Conservation (phyloP, 2,113 vertebrate genomes). For the Calyptommatus sinebrachiatus region DNA sequence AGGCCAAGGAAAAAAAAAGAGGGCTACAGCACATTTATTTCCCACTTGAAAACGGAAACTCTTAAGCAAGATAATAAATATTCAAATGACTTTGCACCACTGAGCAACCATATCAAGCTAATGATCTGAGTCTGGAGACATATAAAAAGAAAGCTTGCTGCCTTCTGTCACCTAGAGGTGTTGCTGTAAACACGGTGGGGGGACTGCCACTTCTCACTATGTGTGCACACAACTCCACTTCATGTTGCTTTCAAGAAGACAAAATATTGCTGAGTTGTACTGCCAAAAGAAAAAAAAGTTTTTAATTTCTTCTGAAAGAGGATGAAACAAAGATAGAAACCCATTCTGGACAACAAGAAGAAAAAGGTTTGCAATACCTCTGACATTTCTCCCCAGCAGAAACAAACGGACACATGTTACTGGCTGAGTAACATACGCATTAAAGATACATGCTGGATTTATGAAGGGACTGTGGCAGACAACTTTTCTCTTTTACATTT, state of each 20-base stretch:
- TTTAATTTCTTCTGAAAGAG: neutral
- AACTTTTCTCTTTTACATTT: neutral
- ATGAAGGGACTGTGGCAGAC: slow-evolving; percentile 11
- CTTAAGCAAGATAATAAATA: slow-evolving; percentile 65
- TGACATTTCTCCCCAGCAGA: neutral
- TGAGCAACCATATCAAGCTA: slow-evolving; percentile 69
- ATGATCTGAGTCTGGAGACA: slow-evolving; percentile 71
- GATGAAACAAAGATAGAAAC: slow-evolving; percentile 49
- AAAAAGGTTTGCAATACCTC: slow-evolving; percentile 38
- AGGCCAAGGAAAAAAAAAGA: slow-evolving; percentile 53
- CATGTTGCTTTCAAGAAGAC: slow-evolving; percentile 62
- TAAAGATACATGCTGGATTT: too few relatives aligned
- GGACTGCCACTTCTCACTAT: slow-evolving; percentile 63
- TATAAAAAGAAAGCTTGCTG: slow-evolving; percentile 66
- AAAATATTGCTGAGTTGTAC: slow-evolving; percentile 65
- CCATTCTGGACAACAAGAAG: slow-evolving; percentile 26
- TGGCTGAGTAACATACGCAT: neutral
- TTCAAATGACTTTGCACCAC: slow-evolving; percentile 65
- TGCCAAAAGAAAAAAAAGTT: slow-evolving; percentile 17
- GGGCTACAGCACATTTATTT: slow-evolving; percentile 63
- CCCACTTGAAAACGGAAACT: slow-evolving; percentile 68
- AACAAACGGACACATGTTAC: neutral
- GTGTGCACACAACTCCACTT: slow-evolving; percentile 65
- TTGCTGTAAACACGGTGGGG: slow-evolving; percentile 70
- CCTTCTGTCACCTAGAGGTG: slow-evolving; percentile 70